Evolutionary conservation across 2,797 vertebrate species (phyloP).

Genomic region (Aplochiton taeniatus): DNA sequence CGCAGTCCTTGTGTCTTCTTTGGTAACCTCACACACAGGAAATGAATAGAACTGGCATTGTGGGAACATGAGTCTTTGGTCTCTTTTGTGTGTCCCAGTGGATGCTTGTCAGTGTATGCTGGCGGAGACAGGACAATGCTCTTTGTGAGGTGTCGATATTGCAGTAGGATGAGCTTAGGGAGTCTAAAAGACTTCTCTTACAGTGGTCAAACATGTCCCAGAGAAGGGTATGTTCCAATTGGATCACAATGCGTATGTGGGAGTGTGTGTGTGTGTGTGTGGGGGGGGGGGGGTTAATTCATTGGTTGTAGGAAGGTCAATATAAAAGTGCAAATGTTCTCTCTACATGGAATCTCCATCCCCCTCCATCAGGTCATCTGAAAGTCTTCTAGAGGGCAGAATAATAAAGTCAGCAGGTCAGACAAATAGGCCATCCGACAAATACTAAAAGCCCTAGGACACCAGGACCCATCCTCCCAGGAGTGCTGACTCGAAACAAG

Average conservation of each 20-base stretch:
- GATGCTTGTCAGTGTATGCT: constrained; percentile 10
- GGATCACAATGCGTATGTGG: constrained; percentile 4
- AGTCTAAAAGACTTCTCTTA: constrained; percentile 33
- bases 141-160: constrained; percentile 44
- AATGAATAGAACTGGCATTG: too few species aligned
- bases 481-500: too few species aligned
- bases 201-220: constrained; percentile 45
- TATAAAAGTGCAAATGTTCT: constrained; percentile 13
- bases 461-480: too few species aligned
- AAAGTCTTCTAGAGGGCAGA: constrained; percentile 43
- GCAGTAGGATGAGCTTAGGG: constrained; percentile 31
- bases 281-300: constrained; percentile 5
- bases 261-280: constrained; percentile 15
- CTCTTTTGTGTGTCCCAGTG: constrained; percentile 18
- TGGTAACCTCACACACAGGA: constrained; percentile 22
- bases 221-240: constrained; percentile 57
- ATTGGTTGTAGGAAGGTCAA: background rate
- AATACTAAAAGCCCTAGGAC: background rate
- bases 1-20: too few species aligned
- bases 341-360: constrained; percentile 49
- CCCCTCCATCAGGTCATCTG: constrained; percentile 52
- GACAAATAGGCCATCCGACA: background rate
- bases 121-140: constrained; percentile 20
- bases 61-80: background rate
- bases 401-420: constrained; percentile 21